These are phyloP conservation scores for Siniperca undulata DNA, from an alignment of 2,797 vertebrate genomes.

Conservation along the genomic window DNA sequence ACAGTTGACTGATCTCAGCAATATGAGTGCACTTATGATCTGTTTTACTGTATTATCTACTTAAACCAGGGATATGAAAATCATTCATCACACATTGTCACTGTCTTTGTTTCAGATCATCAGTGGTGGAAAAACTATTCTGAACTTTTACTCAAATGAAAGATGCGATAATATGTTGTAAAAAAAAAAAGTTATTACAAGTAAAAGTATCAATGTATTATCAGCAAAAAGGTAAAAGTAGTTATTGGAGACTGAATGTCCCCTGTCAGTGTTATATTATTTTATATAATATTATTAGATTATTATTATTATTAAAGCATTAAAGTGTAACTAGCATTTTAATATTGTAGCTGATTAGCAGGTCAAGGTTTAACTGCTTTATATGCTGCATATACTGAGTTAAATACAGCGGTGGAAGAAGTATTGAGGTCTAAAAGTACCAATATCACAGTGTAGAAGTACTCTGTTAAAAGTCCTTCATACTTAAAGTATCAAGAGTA, in stretches of 20 bases:
- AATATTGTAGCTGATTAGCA: neutral
- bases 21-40: neutral
- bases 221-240: neutral
- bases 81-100: neutral
- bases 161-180: slow-evolving; percentile 3
- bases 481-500: neutral
- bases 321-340: neutral
- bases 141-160: slow-evolving; percentile 11
- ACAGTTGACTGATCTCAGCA: neutral
- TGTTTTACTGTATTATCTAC: neutral
- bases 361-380: neutral
- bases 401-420: neutral
- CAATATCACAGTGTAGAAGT: neutral
- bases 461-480: too few species aligned
- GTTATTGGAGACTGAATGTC: neutral
- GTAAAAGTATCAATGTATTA: neutral
- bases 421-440: neutral
- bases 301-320: neutral
- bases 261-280: neutral
- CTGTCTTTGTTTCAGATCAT: neutral
- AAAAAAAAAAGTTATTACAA: neutral
- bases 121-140: neutral
- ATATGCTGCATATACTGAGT: neutral
- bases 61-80: neutral
- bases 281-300: neutral